phyloP scores from a whole-genome alignment of 1,140 invertebrate genomes.

The Drosophila parabipectinata region DNA sequence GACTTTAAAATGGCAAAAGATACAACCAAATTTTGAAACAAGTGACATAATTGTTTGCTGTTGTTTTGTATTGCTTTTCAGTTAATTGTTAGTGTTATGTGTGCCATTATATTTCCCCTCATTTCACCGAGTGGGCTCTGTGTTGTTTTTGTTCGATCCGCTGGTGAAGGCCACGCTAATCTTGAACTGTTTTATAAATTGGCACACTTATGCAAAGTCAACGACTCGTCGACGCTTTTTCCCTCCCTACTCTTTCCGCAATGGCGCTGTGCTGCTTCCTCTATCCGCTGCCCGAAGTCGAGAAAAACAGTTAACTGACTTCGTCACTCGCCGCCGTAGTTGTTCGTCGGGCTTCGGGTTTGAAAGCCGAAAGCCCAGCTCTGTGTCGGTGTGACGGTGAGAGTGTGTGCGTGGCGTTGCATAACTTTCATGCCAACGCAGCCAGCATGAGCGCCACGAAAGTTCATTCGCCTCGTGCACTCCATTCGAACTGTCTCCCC shows the following conservation, averaged over 20 bases:
- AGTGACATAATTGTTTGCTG: neutral
- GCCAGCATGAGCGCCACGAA: slow-evolving; percentile 69
- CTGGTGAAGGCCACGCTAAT: slow-evolving; percentile 67
- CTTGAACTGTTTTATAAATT: slow-evolving; percentile 70
- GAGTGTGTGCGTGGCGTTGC: slow-evolving; percentile 65
- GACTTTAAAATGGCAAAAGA: neutral
- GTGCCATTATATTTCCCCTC: slow-evolving; percentile 3
- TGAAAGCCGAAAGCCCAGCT: slow-evolving; percentile 66
- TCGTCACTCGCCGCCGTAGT: slow-evolving; percentile 9
- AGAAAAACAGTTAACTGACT: slow-evolving; percentile 78
- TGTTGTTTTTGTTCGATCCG: slow-evolving; percentile 39
- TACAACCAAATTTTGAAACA: neutral
- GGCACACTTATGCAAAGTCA: slow-evolving; percentile 81
- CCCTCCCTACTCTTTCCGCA: slow-evolving; percentile 23
- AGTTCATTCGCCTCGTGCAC: slow-evolving; percentile 83
- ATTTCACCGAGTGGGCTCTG: slow-evolving; percentile 7
- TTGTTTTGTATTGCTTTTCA: neutral
- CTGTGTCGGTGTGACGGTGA: slow-evolving; percentile 32
- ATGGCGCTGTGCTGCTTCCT: slow-evolving; percentile 15
- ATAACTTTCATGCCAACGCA: slow-evolving; percentile 80
- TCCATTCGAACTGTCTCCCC: slow-evolving; percentile 52
- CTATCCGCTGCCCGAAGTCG: slow-evolving; percentile 43
- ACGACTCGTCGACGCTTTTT: slow-evolving; percentile 59
- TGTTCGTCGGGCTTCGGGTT: slow-evolving; percentile 33
- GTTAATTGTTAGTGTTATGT: slow-evolving; percentile 1